phyloP scores from a whole-genome alignment of 2,113 vertebrate genomes.

The Turnix velox region DNA sequence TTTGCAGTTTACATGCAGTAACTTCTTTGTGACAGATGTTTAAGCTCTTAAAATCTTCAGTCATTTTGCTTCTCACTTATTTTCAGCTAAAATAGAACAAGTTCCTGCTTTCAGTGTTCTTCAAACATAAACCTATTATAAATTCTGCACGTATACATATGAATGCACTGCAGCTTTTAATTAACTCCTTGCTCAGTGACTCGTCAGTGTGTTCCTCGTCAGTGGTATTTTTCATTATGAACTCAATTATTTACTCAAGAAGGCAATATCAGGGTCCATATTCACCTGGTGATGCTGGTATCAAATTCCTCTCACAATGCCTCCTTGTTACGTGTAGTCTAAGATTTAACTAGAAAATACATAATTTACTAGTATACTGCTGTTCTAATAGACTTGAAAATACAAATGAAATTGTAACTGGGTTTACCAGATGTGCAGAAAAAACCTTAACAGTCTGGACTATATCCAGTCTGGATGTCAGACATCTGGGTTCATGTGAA shows the following conservation, averaged over 20 bases:
- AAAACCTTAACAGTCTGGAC: conserved; percentile 8
- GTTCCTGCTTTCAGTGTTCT: neutral
- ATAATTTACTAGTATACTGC: neutral
- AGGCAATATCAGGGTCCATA: neutral
- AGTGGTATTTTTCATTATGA: neutral
- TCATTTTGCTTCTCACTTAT: neutral
- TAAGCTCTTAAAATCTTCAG: neutral
- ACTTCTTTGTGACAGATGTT: neutral
- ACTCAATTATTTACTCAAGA: neutral
- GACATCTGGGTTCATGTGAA: neutral
- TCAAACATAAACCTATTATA: neutral
- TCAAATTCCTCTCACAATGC: neutral
- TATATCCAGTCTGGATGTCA: conserved; percentile 12
- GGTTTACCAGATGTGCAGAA: conserved; percentile 17
- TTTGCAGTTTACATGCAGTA: neutral
- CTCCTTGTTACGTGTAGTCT: neutral
- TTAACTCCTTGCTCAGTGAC: neutral
- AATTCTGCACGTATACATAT: neutral
- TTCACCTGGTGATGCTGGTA: neutral
- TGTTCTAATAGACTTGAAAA: neutral
- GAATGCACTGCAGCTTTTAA: neutral
- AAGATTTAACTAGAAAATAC: neutral
- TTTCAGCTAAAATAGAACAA: neutral
- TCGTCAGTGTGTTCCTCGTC: neutral
- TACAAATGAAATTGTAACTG: neutral